phyloP scores from a whole-genome alignment of 2,113 vertebrate genomes.

The Equus przewalskii region DNA sequence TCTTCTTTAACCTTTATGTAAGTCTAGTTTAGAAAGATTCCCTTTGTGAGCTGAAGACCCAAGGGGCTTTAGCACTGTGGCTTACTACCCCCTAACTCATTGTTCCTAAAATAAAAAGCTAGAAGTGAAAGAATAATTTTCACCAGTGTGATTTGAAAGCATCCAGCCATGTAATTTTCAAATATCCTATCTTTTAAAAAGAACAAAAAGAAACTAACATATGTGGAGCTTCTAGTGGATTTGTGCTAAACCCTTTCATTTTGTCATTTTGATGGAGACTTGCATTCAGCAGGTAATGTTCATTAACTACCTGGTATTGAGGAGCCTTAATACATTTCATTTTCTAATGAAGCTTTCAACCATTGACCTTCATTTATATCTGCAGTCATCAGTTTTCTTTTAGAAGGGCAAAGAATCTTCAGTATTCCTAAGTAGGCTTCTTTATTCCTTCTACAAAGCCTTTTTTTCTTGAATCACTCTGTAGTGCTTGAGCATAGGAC shows the following conservation, averaged over 20 bases:
- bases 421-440: not conserved
- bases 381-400: not conserved
- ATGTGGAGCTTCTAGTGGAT: not conserved
- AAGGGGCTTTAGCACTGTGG: not conserved
- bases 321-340: not conserved
- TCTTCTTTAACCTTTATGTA: not conserved
- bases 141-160: not conserved
- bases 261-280: conserved; percentile 22
- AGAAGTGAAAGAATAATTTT: not conserved
- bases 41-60: not conserved
- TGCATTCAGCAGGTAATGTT: not conserved
- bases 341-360: not conserved
- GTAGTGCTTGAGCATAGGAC: not conserved
- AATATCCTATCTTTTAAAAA: not conserved
- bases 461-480: not conserved
- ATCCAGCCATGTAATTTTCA: not conserved
- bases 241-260: not conserved
- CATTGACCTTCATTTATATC: not conserved
- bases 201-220: not conserved
- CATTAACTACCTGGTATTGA: not conserved
- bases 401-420: not conserved
- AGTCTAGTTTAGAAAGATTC: not conserved
- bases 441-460: not conserved
- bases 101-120: not conserved
- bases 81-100: not conserved